Evolutionary conservation across 2,113 vertebrate species (phyloP).

Genomic region (Xenopus borealis): DNA sequence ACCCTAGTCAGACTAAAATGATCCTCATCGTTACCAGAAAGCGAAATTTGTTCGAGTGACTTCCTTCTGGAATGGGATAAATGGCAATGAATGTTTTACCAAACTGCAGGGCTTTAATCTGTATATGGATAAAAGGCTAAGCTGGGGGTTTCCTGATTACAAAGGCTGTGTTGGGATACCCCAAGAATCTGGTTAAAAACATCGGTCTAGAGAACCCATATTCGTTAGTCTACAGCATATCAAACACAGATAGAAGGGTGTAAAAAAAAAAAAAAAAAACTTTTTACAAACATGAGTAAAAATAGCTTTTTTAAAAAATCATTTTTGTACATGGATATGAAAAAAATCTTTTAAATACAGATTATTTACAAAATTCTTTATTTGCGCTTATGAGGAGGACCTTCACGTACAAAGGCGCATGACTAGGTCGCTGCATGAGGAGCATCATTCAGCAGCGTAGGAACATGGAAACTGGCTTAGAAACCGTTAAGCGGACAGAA

Average conservation of each 20-base stretch:
- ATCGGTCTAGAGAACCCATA: slow-evolving; percentile 66
- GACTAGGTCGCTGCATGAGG: slow-evolving; percentile 62
- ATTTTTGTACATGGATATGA: slow-evolving; percentile 88
- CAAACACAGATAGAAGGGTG: slow-evolving; percentile 75
- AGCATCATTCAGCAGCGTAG: slow-evolving; percentile 66
- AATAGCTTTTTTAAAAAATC: slow-evolving; percentile 87
- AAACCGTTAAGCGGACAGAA: slow-evolving; percentile 10
- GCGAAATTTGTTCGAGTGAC: neutral
- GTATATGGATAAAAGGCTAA: slow-evolving; percentile 1
- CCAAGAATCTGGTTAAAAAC: slow-evolving; percentile 17
- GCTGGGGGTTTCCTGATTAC: slow-evolving; percentile 16
- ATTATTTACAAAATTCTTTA: slow-evolving; percentile 84
- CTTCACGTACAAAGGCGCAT: slow-evolving; percentile 64
- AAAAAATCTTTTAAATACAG: slow-evolving; percentile 90
- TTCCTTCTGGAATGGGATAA: neutral
- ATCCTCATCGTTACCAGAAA: neutral
- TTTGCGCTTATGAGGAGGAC: slow-evolving; percentile 63
- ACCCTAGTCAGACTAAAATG: neutral
- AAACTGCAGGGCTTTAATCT: slow-evolving; percentile 12
- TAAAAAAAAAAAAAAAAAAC: slow-evolving; percentile 51
- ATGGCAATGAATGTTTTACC: neutral
- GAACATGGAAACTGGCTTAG: slow-evolving; percentile 55
- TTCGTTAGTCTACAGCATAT: slow-evolving; percentile 75
- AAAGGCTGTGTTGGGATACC: neutral
- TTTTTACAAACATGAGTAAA: slow-evolving; percentile 86